Base-by-base conservation (phyloP, 2,797 vertebrate genomes). In the Schizothorax lantsangensis region DNA sequence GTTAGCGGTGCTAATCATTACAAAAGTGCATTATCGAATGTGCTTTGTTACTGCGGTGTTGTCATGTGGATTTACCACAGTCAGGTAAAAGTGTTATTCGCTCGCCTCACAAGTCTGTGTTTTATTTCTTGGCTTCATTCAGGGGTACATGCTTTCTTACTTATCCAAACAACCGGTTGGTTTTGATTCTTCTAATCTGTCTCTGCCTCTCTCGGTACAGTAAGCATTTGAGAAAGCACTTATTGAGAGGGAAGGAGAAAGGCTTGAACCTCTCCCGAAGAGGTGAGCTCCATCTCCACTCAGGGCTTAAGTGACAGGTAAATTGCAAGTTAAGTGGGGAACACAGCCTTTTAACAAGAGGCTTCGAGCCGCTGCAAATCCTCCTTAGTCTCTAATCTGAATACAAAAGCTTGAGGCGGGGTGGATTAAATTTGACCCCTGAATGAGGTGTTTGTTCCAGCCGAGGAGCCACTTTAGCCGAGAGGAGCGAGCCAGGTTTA, bases 321-420 rank as follows among this genome's bases (percentile, higher is more conserved):
- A 97, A 98, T 97, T 97, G 95, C 96, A 97, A 97, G 97, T 97
- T 98, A 97, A 97, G 96, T 97, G 96, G 95, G 95, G 96, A 96
- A 97, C 95, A 95, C 94, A 93, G 95, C 94, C 96, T 95, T 95
- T 97, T 96, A 97, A 95, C 95, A 95, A 95, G 95, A 95, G 94
- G 96, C 95, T 95, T 92, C 93, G 92, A 93, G 96, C 95, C 96
- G 95, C 95, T 94, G 95, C 95, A 97, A 97, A 98, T 97, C 96
- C 96, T 95, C 95, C 95, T 96, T 95, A 96, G 95, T 96, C 96
- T 97, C 95, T 97, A 97, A 97, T 97, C 97, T 97, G 95, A 97
- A 97, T 96, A 97, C 96, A 97, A 97, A 97, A 96, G 96, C 90
- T 92, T 92, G 93, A 95, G 95, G 95, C 90, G 93, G 93, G 91